Conservation (phyloP, 1,140 invertebrate species). For the Cherax destructor region DNA sequence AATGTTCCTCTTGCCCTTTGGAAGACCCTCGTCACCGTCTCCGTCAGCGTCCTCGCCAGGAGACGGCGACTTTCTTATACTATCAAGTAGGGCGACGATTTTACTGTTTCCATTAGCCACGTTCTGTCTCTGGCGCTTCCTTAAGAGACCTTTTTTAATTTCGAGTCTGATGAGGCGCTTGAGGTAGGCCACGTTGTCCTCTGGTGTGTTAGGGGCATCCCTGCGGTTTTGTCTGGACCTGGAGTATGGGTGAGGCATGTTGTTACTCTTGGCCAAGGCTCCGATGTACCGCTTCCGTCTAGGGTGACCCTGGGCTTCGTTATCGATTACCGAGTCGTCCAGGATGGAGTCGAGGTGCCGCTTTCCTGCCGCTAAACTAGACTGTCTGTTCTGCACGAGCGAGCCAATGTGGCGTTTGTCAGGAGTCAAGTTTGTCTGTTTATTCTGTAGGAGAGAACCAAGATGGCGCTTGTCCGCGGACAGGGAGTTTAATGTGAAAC, state of each 20-base stretch:
- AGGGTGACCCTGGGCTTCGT: neutral
- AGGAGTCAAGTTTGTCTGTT: neutral
- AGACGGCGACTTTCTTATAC: neutral
- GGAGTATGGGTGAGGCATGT: constrained; percentile 51
- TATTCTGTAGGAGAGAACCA: neutral
- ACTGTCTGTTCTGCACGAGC: neutral
- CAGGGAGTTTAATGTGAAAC: neutral
- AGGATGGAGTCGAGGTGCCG: neutral
- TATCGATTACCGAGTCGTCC: neutral
- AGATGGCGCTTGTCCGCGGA: constrained; percentile 35
- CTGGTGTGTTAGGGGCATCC: constrained; percentile 37
- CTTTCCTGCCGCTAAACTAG: neutral
- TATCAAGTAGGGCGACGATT: constrained; percentile 13
- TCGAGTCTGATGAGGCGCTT: constrained; percentile 46
- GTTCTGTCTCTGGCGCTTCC: constrained; percentile 36
- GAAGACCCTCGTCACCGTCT: neutral
- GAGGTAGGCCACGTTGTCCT: constrained; percentile 21
- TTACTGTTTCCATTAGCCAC: constrained; percentile 22
- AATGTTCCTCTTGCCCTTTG: constrained; percentile 6
- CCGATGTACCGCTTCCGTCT: constrained; percentile 55
- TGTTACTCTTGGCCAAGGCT: constrained; percentile 24
- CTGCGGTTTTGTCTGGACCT: constrained; percentile 53
- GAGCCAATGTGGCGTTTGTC: neutral
- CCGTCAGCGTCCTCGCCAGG: neutral
- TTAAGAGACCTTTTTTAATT: constrained; percentile 28